Conservation (phyloP, 2,888 invertebrate species). For the Cerceris ruficornis region DNA sequence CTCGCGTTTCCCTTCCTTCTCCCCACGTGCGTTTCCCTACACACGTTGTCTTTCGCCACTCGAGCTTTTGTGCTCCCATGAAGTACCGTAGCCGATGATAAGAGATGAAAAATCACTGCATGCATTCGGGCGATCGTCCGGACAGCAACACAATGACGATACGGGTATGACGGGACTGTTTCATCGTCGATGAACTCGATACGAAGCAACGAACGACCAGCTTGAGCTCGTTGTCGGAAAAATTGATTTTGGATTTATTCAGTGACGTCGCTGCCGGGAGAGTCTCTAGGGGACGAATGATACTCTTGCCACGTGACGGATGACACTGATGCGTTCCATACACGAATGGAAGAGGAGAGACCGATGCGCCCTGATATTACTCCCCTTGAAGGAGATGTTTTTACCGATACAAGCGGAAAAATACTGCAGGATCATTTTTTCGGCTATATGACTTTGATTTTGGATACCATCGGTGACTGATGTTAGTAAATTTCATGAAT, state of each 20-base stretch:
- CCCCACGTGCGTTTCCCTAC: not conserved
- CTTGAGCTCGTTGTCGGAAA: constrained; percentile 24
- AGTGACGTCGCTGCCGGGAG: constrained; percentile 30
- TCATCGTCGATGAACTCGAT: not conserved
- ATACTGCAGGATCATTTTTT: not conserved
- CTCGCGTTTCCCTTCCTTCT: not conserved
- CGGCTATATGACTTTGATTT: not conserved
- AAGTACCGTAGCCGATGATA: constrained; percentile 34
- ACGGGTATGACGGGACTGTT: constrained; percentile 31
- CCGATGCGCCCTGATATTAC: constrained; percentile 25
- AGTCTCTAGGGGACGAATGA: constrained; percentile 39
- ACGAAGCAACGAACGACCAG: constrained; percentile 1
- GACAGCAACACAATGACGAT: constrained; percentile 14
- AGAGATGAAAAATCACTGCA: constrained; percentile 54
- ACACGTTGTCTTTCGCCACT: constrained; percentile 2
- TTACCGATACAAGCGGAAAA: not conserved
- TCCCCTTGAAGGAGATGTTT: not conserved
- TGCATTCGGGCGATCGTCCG: not conserved
- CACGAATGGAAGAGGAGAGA: constrained; percentile 27
- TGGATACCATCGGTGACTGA: too few species aligned
- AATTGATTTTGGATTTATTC: constrained; percentile 63
- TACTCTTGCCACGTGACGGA: constrained; percentile 36
- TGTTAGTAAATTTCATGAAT: too few species aligned
- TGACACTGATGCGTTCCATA: constrained; percentile 31
- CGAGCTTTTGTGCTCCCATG: constrained; percentile 7